These are phyloP conservation scores for Atta cephalotes DNA, from an alignment of 1,140 invertebrate genomes.

Conservation along the genomic window DNA sequence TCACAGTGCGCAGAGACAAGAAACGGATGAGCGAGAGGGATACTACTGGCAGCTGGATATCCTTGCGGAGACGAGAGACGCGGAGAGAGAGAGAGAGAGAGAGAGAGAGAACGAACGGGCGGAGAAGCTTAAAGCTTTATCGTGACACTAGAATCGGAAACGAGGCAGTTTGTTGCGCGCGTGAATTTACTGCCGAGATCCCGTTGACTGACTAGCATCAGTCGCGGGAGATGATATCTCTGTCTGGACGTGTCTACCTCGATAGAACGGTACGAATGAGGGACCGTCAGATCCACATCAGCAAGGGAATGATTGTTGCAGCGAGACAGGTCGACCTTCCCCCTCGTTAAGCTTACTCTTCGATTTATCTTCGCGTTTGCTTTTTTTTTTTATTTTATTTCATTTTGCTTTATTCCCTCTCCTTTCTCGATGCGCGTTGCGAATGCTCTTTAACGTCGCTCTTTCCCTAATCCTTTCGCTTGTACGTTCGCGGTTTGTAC, in stretches of 20 bases:
- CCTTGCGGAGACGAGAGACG: not conserved
- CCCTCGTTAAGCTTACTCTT: conserved; percentile 59
- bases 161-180: conserved; percentile 75
- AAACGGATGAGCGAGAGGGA: not conserved
- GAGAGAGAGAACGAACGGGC: not conserved
- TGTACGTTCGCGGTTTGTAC: not conserved
- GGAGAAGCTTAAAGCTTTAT: conserved; percentile 66
- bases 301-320: conserved; percentile 1
- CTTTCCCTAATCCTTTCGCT: conserved; percentile 15
- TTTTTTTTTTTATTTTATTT: not conserved
- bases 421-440: not conserved
- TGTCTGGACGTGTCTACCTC: conserved; percentile 46
- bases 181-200: conserved; percentile 68
- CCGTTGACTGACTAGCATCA: conserved; percentile 69
- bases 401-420: not conserved
- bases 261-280: conserved; percentile 32
- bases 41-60: not conserved
- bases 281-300: conserved; percentile 33
- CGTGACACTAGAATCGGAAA: conserved; percentile 72
- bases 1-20: not conserved
- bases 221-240: conserved; percentile 73
- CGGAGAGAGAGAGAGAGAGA: too few relatives aligned
- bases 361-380: conserved; percentile 50
- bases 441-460: conserved; percentile 32
- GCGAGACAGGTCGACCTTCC: conserved; percentile 38